Conservation (phyloP, 30 jellyfish, hydroid and myxozoan genomes). For the Catostylus mosaicus region DNA sequence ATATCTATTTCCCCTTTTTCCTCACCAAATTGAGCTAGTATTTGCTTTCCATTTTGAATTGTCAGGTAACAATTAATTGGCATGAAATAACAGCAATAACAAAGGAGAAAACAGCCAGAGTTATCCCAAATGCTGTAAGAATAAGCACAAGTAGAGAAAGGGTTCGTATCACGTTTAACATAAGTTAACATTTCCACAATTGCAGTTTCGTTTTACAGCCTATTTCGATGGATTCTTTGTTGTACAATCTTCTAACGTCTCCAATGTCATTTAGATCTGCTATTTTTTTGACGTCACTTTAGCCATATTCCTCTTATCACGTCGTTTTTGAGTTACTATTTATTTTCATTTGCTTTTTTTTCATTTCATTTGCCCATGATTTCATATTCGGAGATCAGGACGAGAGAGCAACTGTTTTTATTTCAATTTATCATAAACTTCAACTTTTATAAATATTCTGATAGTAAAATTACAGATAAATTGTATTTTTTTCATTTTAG, state of each 20-base stretch:
- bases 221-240: no score
- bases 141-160: constrained; percentile 81
- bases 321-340: neutral
- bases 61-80: constrained; percentile 96
- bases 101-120: constrained; percentile 94
- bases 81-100: constrained; percentile 91
- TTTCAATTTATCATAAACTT: neutral
- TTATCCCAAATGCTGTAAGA: constrained; percentile 93
- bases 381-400: no score
- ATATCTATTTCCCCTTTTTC: neutral
- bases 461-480: neutral
- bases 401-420: neutral
- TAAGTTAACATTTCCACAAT: neutral
- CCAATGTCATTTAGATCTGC: no score
- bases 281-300: neutral
- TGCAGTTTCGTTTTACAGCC: no score
- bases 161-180: constrained; percentile 45
- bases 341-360: neutral
- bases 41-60: neutral
- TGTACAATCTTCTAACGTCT: no score
- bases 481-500: constrained; percentile 36
- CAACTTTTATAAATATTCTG: neutral
- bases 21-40: neutral
- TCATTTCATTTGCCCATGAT: neutral
- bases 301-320: neutral